Evolutionary conservation across 2,888 invertebrate species (phyloP).

Genomic region (Agriopis marginaria): DNA sequence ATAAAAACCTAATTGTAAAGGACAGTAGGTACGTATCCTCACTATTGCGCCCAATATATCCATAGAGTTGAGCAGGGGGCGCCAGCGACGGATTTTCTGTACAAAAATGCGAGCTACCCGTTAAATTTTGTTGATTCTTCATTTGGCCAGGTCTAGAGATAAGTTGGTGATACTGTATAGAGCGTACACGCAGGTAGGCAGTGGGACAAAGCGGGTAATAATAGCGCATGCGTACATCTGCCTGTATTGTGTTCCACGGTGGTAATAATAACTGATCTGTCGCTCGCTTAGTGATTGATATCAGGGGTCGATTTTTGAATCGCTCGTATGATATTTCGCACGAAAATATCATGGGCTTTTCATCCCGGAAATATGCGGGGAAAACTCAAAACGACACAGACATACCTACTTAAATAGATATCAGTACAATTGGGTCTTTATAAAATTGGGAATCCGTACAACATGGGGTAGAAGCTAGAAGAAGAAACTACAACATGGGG

Average conservation of each 20-base stretch:
- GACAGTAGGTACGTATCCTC: conserved; percentile 11
- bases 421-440: too few relatives aligned
- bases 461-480: too few relatives aligned
- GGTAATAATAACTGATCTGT: conserved; percentile 26
- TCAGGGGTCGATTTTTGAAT: background rate
- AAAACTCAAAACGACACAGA: too few relatives aligned
- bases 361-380: too few relatives aligned
- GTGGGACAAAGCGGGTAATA: conserved; percentile 29
- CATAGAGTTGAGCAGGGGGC: background rate
- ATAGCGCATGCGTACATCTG: conserved; percentile 27
- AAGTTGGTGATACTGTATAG: background rate
- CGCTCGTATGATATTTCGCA: too few relatives aligned
- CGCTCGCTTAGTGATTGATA: conserved; percentile 1
- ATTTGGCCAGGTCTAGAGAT: background rate
- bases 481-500: too few relatives aligned
- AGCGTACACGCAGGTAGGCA: conserved; percentile 24
- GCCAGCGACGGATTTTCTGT: background rate
- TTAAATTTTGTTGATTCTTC: background rate
- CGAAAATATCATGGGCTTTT: too few relatives aligned
- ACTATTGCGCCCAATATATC: too few relatives aligned
- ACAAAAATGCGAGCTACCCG: background rate
- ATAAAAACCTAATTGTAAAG: conserved; percentile 43
- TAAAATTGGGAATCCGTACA: too few relatives aligned
- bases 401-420: too few relatives aligned
- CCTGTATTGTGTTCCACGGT: conserved; percentile 10